phyloP scores from a whole-genome alignment of 2,888 invertebrate species.

The Polia nebulosa region DNA sequence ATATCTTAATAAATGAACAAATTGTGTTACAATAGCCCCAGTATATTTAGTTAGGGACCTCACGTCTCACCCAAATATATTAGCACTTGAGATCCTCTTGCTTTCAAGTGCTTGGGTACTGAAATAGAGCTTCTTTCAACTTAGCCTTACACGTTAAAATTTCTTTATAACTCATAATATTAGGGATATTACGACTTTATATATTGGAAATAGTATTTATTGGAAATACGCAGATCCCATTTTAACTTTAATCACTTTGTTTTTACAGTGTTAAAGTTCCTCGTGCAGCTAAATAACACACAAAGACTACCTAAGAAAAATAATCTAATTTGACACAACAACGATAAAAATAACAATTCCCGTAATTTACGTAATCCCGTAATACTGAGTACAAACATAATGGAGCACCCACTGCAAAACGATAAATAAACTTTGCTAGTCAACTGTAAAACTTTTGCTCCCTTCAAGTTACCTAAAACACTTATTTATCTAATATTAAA shows the following conservation, averaged over 20 bases:
- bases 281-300: neutral
- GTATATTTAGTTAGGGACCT: slow-evolving; percentile 36
- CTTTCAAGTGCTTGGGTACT: slow-evolving; percentile 61
- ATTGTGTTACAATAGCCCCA: neutral
- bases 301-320: too few relatives aligned
- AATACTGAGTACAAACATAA: neutral
- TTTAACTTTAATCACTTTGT: too few relatives aligned
- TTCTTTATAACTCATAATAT: slow-evolving; percentile 10
- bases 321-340: neutral
- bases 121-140: slow-evolving; percentile 64
- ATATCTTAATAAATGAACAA: neutral
- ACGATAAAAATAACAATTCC: neutral
- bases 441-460: neutral
- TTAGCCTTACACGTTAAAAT: slow-evolving; percentile 31
- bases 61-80: slow-evolving; percentile 66
- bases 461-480: too few relatives aligned
- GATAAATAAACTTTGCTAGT: neutral
- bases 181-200: too few relatives aligned
- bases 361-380: too few relatives aligned
- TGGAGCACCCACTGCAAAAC: neutral
- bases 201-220: neutral
- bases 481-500: too few relatives aligned
- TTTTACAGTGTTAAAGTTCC: neutral
- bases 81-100: slow-evolving; percentile 60
- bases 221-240: too few relatives aligned